Evolutionary conservation across 23 tunicate species (phyloP), one percentile per base, ranked within the genome.

Genomic region (Ciona savignyi): DNA sequence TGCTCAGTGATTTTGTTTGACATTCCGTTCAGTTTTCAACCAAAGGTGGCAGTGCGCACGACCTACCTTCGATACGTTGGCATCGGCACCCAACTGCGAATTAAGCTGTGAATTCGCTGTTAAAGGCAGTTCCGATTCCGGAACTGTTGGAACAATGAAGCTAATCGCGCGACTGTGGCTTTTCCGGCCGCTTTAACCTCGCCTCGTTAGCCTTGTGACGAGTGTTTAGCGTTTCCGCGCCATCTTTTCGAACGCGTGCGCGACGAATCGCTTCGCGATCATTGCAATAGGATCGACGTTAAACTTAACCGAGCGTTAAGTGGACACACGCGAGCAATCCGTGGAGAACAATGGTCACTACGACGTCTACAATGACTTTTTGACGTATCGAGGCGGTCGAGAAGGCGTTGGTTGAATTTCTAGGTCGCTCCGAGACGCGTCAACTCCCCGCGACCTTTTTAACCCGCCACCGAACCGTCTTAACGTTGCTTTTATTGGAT

Each of bases 231-330:
- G 56, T 42, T 42, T 42, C 56, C 56, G 56, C 15, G 56, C 9
- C 56, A 9, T 42, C 11, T 6, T 42, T 42, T 6, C 11, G 11
- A 42, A 15, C 56, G 56, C 56, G 56, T 42, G 56, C 56, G 56
- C 56, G 56, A 6, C 56, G 56, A 42, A 42, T 42, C 56, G 56
- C 15, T 42, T 42, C 56, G 56, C 56, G 9, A 42, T 42, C 56
- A 42, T 42, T 42, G 56, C 56, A 42, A 42, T 6, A 42, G 15
- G 15, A 42, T 42, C 67, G 67, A 63, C 26, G 67, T 72, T 42
- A 72, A 72, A 49, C 32, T 72, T 48, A 72, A 72, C 76, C 76
- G 76, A 72, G 76, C 76, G 76, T 72, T 25, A 34, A 72, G 20
- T 25, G 64, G n/a, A 20, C 32, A 27, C 65, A 15, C 64, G 76